Percentiles rank a stretch among this genome's conserved stretches.
Conservation (phyloP, 2,113 vertebrate genomes). For the Cynocephalus volans region DNA sequence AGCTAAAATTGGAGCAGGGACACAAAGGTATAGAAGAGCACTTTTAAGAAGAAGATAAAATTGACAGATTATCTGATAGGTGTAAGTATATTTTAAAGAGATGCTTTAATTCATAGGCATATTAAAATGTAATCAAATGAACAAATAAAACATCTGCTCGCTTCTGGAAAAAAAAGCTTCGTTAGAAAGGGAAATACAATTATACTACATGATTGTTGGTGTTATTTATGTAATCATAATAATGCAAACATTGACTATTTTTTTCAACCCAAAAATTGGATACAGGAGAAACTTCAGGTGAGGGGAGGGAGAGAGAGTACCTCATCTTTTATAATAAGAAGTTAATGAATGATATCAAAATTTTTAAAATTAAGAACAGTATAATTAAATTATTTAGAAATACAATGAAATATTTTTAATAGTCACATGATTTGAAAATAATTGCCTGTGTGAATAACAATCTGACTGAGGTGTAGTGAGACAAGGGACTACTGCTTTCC, state of each 20-base stretch:
- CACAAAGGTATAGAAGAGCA: background rate
- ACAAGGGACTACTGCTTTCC: background rate
- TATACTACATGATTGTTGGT: background rate
- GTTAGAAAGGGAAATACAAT: background rate
- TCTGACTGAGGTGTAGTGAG: background rate
- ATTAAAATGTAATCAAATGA: background rate
- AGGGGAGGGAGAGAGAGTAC: background rate
- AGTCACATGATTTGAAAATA: background rate
- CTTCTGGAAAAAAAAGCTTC: background rate
- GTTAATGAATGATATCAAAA: background rate
- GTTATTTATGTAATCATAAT: background rate
- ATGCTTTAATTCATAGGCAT: background rate
- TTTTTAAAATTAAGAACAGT: background rate
- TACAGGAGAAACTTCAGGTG: background rate
- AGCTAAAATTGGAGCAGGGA: background rate
- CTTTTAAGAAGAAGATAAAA: background rate
- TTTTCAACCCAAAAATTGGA: conserved; percentile 15
- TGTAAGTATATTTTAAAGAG: background rate
- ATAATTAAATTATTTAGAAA: background rate
- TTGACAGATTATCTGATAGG: background rate
- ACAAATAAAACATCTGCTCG: background rate
- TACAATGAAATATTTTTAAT: background rate
- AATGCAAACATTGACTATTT: background rate
- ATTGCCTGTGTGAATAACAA: background rate
- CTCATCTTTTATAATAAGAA: background rate